Evolutionary conservation across 2,113 vertebrate genomes (phyloP).

Genomic region (Coracopsis vasa): DNA sequence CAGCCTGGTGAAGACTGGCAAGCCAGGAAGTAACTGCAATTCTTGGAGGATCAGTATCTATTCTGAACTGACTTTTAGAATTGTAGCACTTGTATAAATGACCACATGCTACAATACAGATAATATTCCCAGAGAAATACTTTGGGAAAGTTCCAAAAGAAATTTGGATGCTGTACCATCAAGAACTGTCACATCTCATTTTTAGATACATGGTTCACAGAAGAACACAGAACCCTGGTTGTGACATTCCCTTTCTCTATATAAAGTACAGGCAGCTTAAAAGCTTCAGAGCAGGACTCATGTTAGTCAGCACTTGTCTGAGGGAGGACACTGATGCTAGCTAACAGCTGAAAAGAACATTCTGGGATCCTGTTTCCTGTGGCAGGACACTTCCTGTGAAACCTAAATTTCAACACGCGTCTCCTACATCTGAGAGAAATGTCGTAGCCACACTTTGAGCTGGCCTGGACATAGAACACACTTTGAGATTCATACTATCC

Average conservation of each 20-base stretch:
- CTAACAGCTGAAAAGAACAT: neutral
- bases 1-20: neutral
- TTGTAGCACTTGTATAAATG: neutral
- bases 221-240: neutral
- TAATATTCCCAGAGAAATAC: neutral
- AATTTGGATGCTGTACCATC: neutral
- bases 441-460: neutral
- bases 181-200: neutral
- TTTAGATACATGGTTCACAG: neutral
- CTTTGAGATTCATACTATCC: neutral
- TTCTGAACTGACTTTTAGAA: neutral
- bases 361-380: neutral
- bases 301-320: neutral
- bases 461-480: rapidly evolving
- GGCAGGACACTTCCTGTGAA: neutral
- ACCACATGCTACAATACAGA: neutral
- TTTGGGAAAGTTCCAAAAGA: neutral
- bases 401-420: neutral
- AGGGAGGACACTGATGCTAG: neutral
- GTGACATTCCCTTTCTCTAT: neutral
- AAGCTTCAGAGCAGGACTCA: neutral
- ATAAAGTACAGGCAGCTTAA: neutral
- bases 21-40: neutral
- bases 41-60: neutral
- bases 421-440: neutral